A percentile compares a stretch with the other conserved stretches of the same genome.
Evolutionary conservation across 2,113 vertebrate species (phyloP).

Genomic region (Platysternon megacephalum): DNA sequence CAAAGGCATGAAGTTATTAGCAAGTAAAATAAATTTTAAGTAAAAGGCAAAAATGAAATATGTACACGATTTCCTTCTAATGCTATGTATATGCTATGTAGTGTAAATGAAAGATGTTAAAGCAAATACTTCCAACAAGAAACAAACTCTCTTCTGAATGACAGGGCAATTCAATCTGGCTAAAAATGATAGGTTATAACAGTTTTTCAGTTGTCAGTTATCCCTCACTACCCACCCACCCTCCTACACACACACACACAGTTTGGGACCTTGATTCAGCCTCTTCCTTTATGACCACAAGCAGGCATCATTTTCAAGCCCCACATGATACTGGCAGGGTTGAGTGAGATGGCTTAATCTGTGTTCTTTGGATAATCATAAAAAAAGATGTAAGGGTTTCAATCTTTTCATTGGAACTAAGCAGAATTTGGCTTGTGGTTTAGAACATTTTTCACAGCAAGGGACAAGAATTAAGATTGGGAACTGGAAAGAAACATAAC

Average conservation of each 20-base stretch:
- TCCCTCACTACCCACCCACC: neutral
- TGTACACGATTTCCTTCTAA: neutral
- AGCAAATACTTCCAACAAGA: neutral
- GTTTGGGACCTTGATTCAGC: neutral
- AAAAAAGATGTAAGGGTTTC: constrained; percentile 13
- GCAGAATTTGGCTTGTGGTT: constrained; percentile 12
- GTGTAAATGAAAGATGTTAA: neutral
- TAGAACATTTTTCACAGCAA: constrained; percentile 41
- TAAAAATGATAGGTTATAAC: neutral
- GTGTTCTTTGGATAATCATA: constrained; percentile 48
- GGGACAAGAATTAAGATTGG: neutral
- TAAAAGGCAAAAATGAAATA: neutral
- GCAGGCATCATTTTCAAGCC: neutral
- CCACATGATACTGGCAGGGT: neutral
- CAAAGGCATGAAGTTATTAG: neutral
- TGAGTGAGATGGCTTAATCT: constrained; percentile 1
- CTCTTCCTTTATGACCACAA: neutral
- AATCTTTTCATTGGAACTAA: constrained; percentile 50
- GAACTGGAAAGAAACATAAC: neutral
- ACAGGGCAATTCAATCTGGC: neutral
- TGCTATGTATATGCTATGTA: neutral
- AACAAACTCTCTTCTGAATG: neutral
- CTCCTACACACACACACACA: neutral
- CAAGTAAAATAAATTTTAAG: neutral
- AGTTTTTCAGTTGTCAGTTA: neutral